A percentile compares a stretch with the other conserved stretches of the same genome.
phyloP scores from a whole-genome alignment of 2,113 vertebrate genomes.

The Oostethus manadensis region DNA sequence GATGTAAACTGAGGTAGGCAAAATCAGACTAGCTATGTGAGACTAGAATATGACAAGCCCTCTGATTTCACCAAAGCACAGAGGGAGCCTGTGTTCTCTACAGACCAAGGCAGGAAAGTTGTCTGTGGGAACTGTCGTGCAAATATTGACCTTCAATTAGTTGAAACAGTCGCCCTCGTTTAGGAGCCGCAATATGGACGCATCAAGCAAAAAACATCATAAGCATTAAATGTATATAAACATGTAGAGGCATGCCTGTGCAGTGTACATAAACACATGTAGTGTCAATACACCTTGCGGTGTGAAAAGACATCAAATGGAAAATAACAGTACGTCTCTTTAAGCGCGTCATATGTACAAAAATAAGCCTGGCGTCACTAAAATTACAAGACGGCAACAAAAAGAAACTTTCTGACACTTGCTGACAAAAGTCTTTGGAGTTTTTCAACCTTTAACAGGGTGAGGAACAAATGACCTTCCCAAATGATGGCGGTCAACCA shows the following conservation, averaged over 20 bases:
- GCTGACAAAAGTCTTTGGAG: slow-evolving; percentile 10
- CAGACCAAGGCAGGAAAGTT: slow-evolving; percentile 35
- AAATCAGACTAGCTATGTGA: slow-evolving; percentile 14
- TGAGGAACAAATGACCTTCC: slow-evolving; percentile 48
- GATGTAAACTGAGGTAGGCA: neutral
- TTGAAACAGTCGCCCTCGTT: slow-evolving; percentile 50
- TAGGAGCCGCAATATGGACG: slow-evolving; percentile 42
- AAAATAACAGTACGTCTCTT: slow-evolving; percentile 8
- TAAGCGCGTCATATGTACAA: neutral
- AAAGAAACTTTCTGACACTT: neutral
- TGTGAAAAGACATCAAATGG: slow-evolving; percentile 20
- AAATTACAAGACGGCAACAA: slow-evolving; percentile 28
- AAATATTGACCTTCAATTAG: slow-evolving; percentile 72
- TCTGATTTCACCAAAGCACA: slow-evolving; percentile 49
- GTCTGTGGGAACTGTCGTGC: slow-evolving; percentile 58
- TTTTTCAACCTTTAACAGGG: slow-evolving; percentile 26
- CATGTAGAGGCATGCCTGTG: slow-evolving; percentile 21
- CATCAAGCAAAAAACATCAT: slow-evolving; percentile 50
- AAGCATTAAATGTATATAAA: slow-evolving; percentile 51
- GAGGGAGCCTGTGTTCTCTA: slow-evolving; percentile 46
- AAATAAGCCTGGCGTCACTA: slow-evolving; percentile 17
- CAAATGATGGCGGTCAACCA: slow-evolving; percentile 46
- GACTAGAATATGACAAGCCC: slow-evolving; percentile 37
- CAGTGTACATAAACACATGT: slow-evolving; percentile 27
- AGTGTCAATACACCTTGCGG: slow-evolving; percentile 24